Evolutionary conservation across 1,140 invertebrate genomes (phyloP).

Genomic region (Bradysia coprophila): DNA sequence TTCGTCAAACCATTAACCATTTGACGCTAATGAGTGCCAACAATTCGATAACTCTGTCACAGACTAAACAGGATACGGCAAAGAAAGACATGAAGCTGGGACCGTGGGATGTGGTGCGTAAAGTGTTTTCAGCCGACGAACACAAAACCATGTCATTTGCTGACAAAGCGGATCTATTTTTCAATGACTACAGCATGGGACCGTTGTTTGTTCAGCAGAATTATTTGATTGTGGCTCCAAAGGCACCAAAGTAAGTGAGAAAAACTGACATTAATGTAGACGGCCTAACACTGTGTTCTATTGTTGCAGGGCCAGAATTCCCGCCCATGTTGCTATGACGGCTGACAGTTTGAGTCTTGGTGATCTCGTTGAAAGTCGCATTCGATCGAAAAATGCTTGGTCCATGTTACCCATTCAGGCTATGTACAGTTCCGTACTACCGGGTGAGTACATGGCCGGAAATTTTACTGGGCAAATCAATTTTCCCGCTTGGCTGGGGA

Average conservation of each 20-base stretch:
- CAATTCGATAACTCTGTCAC: slow-evolving; percentile 29
- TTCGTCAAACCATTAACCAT: slow-evolving; percentile 83
- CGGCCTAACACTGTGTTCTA: background rate
- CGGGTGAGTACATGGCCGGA: slow-evolving; percentile 70
- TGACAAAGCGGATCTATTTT: slow-evolving; percentile 87
- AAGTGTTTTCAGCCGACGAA: slow-evolving; percentile 72
- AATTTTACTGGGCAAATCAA: slow-evolving; percentile 55
- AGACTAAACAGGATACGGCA: slow-evolving; percentile 25
- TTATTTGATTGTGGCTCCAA: slow-evolving; percentile 59
- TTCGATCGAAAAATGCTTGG: slow-evolving; percentile 69
- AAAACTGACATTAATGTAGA: slow-evolving; percentile 1
- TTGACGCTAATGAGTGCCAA: slow-evolving; percentile 56
- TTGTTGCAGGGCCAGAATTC: no score
- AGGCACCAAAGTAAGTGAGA: slow-evolving; percentile 40
- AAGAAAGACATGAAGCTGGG: slow-evolving; percentile 79
- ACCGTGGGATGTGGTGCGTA: slow-evolving; percentile 83
- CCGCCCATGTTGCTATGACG: slow-evolving; percentile 54
- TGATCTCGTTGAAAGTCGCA: slow-evolving; percentile 66
- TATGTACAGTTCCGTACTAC: slow-evolving; percentile 78
- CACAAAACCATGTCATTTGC: slow-evolving; percentile 63
- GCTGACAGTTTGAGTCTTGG: slow-evolving; percentile 72
- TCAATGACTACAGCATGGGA: slow-evolving; percentile 88
- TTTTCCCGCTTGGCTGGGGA: slow-evolving; percentile 92
- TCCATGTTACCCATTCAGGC: slow-evolving; percentile 80
- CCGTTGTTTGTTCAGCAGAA: slow-evolving; percentile 97